Evolutionary conservation across 23 tunicate genomes (phyloP), one percentile per base, ranked within the genome.

Genomic region (Botrylloides violaceus): DNA sequence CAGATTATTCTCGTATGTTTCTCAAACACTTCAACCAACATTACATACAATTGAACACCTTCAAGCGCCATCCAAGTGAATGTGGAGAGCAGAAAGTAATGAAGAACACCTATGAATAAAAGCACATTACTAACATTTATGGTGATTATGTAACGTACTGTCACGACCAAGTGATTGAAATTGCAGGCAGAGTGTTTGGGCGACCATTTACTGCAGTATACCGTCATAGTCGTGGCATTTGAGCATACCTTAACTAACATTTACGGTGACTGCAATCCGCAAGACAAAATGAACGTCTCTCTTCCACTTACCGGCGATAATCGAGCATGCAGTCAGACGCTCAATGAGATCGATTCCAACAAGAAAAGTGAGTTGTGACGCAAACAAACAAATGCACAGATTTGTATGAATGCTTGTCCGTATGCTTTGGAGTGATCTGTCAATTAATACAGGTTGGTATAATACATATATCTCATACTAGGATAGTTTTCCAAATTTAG

Each of bases 1-100:
- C 81, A 90, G 70, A 64, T 66, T 82, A 88, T 78, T 21, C 81
- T 47, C 19, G 23, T 68, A 3, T 88, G 71, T 33, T 70, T 43
- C 49, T 83, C 97, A 47, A 83, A 71, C 6, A 78, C 79, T 30
- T 90, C 91, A 28, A 80, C 66, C 78, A 90, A 62, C 79, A 83
- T 76, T 2, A 80, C 82, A 71, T 83, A 90, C 22, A 90, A 70
- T 66, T 90, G 97, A 49, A 90, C 78, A 29, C 85, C 83, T 58
- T 90, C 97, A 36, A 90, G 64, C 49, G 97, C 91, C 97, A 83
- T 75, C 97, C 97, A 90, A 77, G 83, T 70, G 58, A 90, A 90
- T 9, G 91, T 78, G 58, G 97, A 81, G 29, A 90, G 77, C 32
- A 90, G 79, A 39, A 55, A 64, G 53, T 79, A 83, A 68, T 90